Conservation (phyloP, 2,888 invertebrate genomes). For the Campoletis raptor region DNA sequence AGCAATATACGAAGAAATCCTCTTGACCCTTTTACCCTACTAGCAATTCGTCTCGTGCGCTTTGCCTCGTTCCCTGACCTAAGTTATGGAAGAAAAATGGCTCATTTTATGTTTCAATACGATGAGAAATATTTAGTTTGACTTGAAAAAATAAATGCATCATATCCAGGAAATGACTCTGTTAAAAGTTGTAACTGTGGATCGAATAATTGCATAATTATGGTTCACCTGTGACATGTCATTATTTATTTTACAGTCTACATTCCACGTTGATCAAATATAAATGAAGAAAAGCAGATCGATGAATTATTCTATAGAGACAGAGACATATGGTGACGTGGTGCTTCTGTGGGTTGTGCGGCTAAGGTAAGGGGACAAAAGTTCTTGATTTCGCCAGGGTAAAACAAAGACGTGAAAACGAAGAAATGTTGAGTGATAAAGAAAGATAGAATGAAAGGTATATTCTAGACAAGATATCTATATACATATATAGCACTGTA, state of each 20-base stretch:
- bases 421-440: constrained; percentile 43
- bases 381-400: constrained; percentile 30
- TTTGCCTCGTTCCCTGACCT: constrained; percentile 10
- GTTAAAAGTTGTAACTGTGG: not conserved
- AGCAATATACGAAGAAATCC: constrained; percentile 28
- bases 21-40: constrained; percentile 36
- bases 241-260: not conserved
- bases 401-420: constrained; percentile 22
- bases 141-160: not conserved
- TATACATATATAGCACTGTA: constrained; percentile 8
- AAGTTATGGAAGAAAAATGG: constrained; percentile 16
- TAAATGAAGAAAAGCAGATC: not conserved
- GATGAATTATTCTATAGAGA: not conserved
- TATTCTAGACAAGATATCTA: constrained; percentile 20
- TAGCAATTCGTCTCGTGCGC: constrained; percentile 27
- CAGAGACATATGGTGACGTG: constrained; percentile 15
- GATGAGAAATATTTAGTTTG: no score
- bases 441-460: constrained; percentile 27
- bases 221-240: not conserved
- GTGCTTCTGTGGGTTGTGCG: constrained; percentile 1
- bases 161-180: not conserved
- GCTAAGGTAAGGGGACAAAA: constrained; percentile 22
- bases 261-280: not conserved
- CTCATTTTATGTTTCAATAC: not conserved
- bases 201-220: not conserved